These are phyloP conservation scores for Drosophila melanica DNA, from an alignment of 1,140 invertebrate genomes.

Conservation along the genomic window DNA sequence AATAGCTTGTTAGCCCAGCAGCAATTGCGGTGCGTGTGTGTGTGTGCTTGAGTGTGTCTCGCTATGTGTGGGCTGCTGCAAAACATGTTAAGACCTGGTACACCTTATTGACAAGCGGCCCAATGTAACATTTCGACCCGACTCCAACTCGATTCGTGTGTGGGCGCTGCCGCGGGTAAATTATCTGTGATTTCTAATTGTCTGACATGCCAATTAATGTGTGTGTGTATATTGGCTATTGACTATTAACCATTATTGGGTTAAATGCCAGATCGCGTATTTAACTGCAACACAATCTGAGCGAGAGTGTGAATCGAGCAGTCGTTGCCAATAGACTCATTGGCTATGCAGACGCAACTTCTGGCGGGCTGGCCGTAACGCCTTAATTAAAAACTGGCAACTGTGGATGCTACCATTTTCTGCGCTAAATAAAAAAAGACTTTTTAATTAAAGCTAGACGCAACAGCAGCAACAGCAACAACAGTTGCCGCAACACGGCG, in stretches of 20 bases:
- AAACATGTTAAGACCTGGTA: slow-evolving; percentile 57
- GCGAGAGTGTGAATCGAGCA: slow-evolving; percentile 33
- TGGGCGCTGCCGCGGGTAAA: slow-evolving; percentile 45
- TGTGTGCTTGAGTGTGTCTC: slow-evolving; percentile 1
- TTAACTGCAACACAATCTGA: background rate
- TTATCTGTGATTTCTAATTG: slow-evolving; percentile 80
- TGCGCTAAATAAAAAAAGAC: slow-evolving; percentile 18
- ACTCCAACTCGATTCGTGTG: slow-evolving; percentile 21
- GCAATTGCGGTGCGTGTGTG: slow-evolving; percentile 41
- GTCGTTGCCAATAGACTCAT: slow-evolving; percentile 10
- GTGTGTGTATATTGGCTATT: slow-evolving; percentile 10
- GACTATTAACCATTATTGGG: slow-evolving; percentile 33
- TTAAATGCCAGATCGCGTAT: slow-evolving; percentile 26
- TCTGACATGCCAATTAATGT: slow-evolving; percentile 76
- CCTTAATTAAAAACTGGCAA: slow-evolving; percentile 61
- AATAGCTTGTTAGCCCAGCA: slow-evolving; percentile 73
- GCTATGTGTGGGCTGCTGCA: slow-evolving; percentile 53
- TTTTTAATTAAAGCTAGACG: slow-evolving; percentile 56
- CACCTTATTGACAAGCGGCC: slow-evolving; percentile 66
- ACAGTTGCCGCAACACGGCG: slow-evolving; percentile 3
- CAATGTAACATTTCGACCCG: slow-evolving; percentile 24
- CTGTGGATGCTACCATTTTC: slow-evolving; percentile 59
- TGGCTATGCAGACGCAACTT: slow-evolving; percentile 33
- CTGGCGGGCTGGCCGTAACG: slow-evolving; percentile 29
- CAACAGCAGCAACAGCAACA: slow-evolving; percentile 1